Percentiles rank a stretch among this genome's conserved stretches.
These are phyloP conservation scores for Amphipyra berbera DNA, from an alignment of 2,888 invertebrate species.

Conservation along the genomic window DNA sequence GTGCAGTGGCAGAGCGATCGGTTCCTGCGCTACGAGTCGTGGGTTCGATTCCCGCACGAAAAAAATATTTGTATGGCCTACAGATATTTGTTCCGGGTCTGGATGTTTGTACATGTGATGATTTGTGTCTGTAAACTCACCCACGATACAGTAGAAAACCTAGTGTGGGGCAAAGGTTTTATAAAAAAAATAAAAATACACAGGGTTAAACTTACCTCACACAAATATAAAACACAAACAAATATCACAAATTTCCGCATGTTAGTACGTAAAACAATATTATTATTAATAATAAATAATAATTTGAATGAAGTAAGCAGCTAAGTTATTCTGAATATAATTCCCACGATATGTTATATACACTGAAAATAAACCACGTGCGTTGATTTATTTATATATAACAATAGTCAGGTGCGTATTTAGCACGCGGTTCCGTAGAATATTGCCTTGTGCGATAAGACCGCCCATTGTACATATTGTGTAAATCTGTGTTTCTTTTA, in stretches of 20 bases:
- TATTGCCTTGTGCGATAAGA: not conserved
- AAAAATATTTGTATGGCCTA: too few relatives aligned
- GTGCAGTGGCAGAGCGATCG: too few relatives aligned
- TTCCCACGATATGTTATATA: slow-evolving; percentile 19
- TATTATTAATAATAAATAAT: not conserved
- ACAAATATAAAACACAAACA: slow-evolving; percentile 43
- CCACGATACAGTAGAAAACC: too few relatives aligned
- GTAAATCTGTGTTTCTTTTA: too few relatives aligned
- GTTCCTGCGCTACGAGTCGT: too few relatives aligned
- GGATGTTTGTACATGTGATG: too few relatives aligned
- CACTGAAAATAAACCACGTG: slow-evolving; percentile 5
- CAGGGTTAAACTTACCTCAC: slow-evolving; percentile 49
- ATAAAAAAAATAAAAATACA: too few relatives aligned
- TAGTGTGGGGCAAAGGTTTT: too few relatives aligned
- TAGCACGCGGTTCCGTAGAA: slow-evolving; percentile 18
- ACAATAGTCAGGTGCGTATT: not conserved
- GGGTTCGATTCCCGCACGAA: too few relatives aligned
- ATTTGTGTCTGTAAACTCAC: too few relatives aligned
- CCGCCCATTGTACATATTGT: too few relatives aligned
- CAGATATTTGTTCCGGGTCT: too few relatives aligned
- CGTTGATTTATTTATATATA: slow-evolving; percentile 23
- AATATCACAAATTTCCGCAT: slow-evolving; percentile 39
- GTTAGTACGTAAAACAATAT: not conserved
- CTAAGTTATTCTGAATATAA: not conserved
- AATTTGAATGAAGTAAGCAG: not conserved